Conservation (phyloP, 2,888 invertebrate species). For the Caenorhabditis becei region DNA sequence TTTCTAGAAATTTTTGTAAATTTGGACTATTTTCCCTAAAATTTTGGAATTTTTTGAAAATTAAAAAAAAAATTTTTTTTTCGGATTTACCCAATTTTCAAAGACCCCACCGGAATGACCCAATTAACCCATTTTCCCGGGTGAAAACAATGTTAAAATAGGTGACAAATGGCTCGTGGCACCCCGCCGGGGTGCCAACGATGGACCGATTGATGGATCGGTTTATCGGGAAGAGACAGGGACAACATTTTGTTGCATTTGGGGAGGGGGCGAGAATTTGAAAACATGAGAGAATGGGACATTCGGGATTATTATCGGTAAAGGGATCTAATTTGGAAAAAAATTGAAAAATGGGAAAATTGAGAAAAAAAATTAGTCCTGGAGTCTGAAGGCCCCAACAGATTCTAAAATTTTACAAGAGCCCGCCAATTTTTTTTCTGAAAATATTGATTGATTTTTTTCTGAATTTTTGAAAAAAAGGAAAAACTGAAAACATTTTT, state of each 20-base stretch:
- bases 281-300: constrained; percentile 39
- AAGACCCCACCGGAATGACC: neutral
- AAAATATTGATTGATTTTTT: no score
- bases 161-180: constrained; percentile 5
- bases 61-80: neutral
- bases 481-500: no score
- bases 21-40: no score
- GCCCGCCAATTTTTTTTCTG: no score
- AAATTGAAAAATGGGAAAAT: no score
- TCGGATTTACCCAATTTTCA: neutral
- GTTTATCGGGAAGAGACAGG: neutral
- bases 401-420: no score
- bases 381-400: no score
- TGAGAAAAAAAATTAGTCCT: no score
- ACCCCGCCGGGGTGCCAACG: constrained; percentile 28
- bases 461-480: no score
- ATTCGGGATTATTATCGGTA: no score
- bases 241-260: neutral
- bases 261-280: constrained; percentile 46
- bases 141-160: neutral
- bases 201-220: constrained; percentile 42
- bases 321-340: no score
- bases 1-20: no score
- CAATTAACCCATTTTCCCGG: constrained; percentile 29
- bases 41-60: neutral